Evolutionary conservation across 2,888 invertebrate genomes (phyloP).

Genomic region (Rhagophthalmus giganteus): DNA sequence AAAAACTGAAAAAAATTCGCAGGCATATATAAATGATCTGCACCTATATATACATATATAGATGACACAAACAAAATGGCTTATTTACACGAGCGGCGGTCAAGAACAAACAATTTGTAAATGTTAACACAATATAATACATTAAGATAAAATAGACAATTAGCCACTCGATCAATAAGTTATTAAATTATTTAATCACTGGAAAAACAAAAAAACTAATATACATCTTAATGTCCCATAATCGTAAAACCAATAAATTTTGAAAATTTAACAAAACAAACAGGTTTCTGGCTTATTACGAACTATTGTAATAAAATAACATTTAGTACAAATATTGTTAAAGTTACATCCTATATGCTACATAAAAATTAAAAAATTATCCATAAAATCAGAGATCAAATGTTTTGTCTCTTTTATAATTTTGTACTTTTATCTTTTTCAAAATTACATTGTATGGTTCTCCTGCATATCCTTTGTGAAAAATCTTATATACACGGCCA

Average conservation of each 20-base stretch:
- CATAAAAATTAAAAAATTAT: slow-evolving; percentile 43
- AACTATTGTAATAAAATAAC: slow-evolving; percentile 25
- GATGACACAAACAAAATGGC: slow-evolving; percentile 27
- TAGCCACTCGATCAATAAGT: slow-evolving; percentile 13
- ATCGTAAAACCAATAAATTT: too few species aligned
- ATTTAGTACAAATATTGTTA: slow-evolving; percentile 16
- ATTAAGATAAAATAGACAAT: too few species aligned
- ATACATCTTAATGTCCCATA: too few species aligned
- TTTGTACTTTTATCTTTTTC: slow-evolving; percentile 52
- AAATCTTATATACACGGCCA: too few species aligned
- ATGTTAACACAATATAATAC: too few species aligned
- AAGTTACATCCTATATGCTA: slow-evolving; percentile 22
- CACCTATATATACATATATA: slow-evolving; percentile 22
- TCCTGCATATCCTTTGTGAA: too few species aligned
- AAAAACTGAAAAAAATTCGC: too few species aligned
- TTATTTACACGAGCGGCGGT: slow-evolving; percentile 20
- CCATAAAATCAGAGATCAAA: slow-evolving; percentile 53
- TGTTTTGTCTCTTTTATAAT: slow-evolving; percentile 47
- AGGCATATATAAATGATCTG: too few species aligned
- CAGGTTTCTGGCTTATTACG: too few species aligned
- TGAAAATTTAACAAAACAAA: too few species aligned
- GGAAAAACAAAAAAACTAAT: background rate
- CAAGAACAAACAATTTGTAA: slow-evolving; percentile 2
- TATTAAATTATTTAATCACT: too few species aligned
- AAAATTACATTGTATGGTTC: too few species aligned